Conservation (phyloP, 2,888 invertebrate genomes). For the Agrochola circellaris region DNA sequence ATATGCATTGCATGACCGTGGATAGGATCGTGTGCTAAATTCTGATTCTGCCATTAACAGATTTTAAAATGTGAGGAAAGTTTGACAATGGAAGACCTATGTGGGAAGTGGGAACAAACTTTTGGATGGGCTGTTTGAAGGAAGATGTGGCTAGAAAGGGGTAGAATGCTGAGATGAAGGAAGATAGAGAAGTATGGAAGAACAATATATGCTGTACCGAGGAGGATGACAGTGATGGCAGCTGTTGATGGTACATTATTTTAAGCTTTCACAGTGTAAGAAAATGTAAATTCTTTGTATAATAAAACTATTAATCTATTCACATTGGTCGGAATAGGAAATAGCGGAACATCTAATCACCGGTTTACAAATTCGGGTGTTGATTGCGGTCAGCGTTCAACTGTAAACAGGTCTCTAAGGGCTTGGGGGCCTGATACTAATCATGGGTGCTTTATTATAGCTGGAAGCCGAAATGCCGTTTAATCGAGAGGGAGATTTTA, state of each 20-base stretch:
- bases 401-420: constrained; percentile 1
- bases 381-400: constrained; percentile 3
- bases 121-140: not conserved
- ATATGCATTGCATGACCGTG: not conserved
- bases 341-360: constrained; percentile 43
- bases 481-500: too few relatives aligned
- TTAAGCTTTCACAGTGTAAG: not conserved
- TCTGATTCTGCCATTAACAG: not conserved
- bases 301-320: constrained; percentile 5
- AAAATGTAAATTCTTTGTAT: constrained; percentile 29
- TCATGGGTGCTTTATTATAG: not conserved
- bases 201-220: not conserved
- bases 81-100: not conserved
- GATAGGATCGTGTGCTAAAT: constrained; percentile 30
- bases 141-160: not conserved
- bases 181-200: not conserved
- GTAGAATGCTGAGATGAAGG: not conserved
- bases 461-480: not conserved
- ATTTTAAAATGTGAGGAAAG: not conserved
- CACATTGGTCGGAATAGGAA: constrained; percentile 35
- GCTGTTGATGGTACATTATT: not conserved
- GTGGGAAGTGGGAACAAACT: not conserved
- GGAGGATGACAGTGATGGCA: not conserved
- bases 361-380: constrained; percentile 40
- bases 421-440: not conserved